Evolutionary conservation across 1,140 invertebrate species (phyloP).

Genomic region (Calliphora vicina): DNA sequence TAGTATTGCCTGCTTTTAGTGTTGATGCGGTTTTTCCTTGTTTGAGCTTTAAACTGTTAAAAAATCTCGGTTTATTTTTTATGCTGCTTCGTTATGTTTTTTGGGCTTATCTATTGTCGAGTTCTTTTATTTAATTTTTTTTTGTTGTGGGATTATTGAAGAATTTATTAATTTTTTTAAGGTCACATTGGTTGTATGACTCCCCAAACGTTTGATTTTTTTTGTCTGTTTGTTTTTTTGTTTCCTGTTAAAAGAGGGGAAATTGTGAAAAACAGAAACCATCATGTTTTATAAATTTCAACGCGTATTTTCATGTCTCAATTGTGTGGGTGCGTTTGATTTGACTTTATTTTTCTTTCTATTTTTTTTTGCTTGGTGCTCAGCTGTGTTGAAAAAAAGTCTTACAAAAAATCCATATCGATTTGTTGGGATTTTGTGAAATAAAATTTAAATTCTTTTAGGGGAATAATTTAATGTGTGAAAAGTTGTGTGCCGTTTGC

Average conservation of each 20-base stretch:
- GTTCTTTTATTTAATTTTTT: neutral
- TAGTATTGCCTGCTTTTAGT: conserved; percentile 10
- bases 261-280: neutral
- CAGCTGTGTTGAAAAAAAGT: neutral
- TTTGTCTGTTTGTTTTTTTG: neutral
- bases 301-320: conserved; percentile 26
- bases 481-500: neutral
- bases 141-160: neutral
- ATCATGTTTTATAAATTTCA: conserved; percentile 30
- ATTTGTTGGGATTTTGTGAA: conserved; percentile 6
- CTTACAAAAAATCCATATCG: conserved; percentile 15
- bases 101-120: neutral
- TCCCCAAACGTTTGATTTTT: neutral
- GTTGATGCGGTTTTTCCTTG: neutral
- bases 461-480: neutral
- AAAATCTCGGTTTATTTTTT: neutral
- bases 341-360: neutral
- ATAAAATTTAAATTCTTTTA: neutral
- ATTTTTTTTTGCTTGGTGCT: neutral
- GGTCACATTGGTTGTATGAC: conserved; percentile 14
- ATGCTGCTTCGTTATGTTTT: neutral
- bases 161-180: neutral
- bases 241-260: neutral
- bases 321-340: conserved; percentile 30
- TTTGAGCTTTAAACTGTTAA: neutral